Base-by-base conservation (phyloP, 2,888 invertebrate species). In the Neoscelio sp. region DNA sequence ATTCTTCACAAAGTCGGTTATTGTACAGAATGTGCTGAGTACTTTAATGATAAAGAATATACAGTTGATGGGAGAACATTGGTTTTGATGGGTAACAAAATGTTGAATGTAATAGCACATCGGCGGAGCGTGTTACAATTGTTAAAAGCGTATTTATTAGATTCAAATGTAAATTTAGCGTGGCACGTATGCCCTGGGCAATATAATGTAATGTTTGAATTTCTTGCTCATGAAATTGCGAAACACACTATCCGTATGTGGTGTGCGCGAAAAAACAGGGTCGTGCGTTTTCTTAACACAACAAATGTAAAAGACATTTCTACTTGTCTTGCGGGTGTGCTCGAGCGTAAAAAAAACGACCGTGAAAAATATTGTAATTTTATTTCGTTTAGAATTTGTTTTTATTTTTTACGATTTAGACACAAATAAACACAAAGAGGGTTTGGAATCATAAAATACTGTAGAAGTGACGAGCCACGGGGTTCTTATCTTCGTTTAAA, bases 171-270 rank as follows among this genome's bases (percentile, higher is more conserved):
- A 13, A 23, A 2, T 8, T 4, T 38, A 13, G 1, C 13, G 13
- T 54, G 54, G 54, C 54, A 38, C 13, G 20, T 23, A 7, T 54
- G 54, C n/a, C 20, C 38, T 6, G 38, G 38, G 23, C 38, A 54
- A 38, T 54, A 8, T 15, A 54, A 54, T 54, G 38, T 54, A 2
- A 38, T 54, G 20, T 15, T 18, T 35, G 33, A 35, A 33, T 33
- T 52, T 12, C 13, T 26, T 28, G 12, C 13, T 1, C 12, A 7
- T 7, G 48, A 48, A 46, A 10, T 48, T 1, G 48, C 28, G 13
- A 48, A 48, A 48, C 30, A 30, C 7, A 4, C 30, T 6, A 8
- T 38, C 2, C 12, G 13, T 38, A 10, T 15, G 38, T 38, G 38
- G 38, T 38, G 12, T 38, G 38, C 38, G 12, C 38, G 38, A 12